Base-by-base conservation (phyloP, 2,113 vertebrate species). In the Xiphophorus couchianus region DNA sequence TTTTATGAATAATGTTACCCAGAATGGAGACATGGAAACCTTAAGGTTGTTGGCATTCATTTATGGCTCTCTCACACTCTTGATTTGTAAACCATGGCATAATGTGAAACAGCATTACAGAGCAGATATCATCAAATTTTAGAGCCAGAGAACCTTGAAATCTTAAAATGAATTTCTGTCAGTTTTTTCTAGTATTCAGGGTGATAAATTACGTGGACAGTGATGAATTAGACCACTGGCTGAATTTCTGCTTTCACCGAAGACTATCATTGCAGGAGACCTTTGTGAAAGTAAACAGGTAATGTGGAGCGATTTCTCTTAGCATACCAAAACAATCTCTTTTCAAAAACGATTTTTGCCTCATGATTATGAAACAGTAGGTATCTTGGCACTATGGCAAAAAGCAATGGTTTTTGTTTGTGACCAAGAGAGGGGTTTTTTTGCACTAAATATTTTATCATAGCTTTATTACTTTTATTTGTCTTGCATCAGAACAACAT, bases 11-110 rank as follows among this genome's bases (percentile, higher is more conserved):
- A 81, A 70, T 28, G 83, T 29, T 62, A 33, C 8, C 17, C 65
- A 63, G 51, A 3, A 71, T 19, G 44, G 12, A 29, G 29, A 79
- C 44, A 44, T 14, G 44, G 4, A 61, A 7, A 74, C 14, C 61
- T 62, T 76, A 73, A n/a, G 62, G 25, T 68, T 44, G 42, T 39
- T 54, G 17, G 39, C 61, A 73, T 77, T 58, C 54, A 72, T 66
- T 66, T 31, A 42, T 11, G 5, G 6, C 22, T 29, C 28, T 68
- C 39, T 66, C 13, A 69, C 39, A 66, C 19, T 60, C 35, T 1
- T 1, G 25, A 37, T 14, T 68, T 5, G 72, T 60, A 71, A 71
- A 68, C 17, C 15, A 29, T 12, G n/a, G 27, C 25, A 69, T 28
- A 72, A 54, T 54, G 48, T 54, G 15, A 54, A 54, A 22, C 48